phyloP scores from a whole-genome alignment of 1,140 invertebrate species.

The Riptortus pedestris region DNA sequence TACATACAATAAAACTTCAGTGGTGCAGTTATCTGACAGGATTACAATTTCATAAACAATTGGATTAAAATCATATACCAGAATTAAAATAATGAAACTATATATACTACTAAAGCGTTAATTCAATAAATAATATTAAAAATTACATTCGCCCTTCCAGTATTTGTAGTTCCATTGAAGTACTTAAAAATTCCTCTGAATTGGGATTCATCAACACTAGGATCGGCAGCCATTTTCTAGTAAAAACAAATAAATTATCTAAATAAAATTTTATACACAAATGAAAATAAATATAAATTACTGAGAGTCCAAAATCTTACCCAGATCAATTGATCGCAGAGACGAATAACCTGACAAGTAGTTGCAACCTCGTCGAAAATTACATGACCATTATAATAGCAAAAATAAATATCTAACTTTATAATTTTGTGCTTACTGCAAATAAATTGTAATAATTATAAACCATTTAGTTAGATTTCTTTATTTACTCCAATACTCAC shows the following conservation, averaged over 20 bases:
- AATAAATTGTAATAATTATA: too few relatives aligned
- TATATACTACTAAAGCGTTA: neutral
- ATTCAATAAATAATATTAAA: neutral
- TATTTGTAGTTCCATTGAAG: slow-evolving; percentile 33
- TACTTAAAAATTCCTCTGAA: slow-evolving; percentile 34
- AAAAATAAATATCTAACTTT: neutral
- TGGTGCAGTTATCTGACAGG: neutral
- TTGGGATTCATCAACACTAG: slow-evolving; percentile 30
- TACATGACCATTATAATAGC: neutral
- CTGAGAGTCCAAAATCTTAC: neutral
- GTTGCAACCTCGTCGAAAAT: neutral
- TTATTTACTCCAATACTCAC: too few relatives aligned
- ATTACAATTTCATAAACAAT: neutral
- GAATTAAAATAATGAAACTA: neutral
- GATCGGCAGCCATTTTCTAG: slow-evolving; percentile 27
- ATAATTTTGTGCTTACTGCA: too few relatives aligned
- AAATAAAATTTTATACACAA: neutral
- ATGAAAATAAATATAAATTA: neutral
- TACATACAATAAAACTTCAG: neutral
- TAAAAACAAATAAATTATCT: neutral
- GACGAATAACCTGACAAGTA: neutral
- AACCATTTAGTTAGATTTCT: too few relatives aligned
- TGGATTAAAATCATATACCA: neutral
- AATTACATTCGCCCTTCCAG: slow-evolving; percentile 34
- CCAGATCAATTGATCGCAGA: too few relatives aligned